Evolutionary conservation across 2,797 vertebrate genomes (phyloP), one percentile per base, ranked within the genome.

Genomic region (Brachymystax lenok): DNA sequence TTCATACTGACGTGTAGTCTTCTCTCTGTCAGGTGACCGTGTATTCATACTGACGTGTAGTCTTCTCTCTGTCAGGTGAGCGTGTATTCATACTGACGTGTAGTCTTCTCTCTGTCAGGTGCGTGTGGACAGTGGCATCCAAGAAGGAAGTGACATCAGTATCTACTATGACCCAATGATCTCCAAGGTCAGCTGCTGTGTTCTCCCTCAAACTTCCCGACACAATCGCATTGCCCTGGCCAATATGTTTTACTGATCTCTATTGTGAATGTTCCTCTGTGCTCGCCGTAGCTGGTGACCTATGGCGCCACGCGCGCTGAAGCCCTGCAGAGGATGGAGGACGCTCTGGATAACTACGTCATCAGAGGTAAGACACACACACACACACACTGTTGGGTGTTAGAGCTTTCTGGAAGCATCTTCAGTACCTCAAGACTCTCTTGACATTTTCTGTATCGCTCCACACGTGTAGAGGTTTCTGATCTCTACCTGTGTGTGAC

Each of bases 91-190:
- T 16, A 16, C 0, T 52, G 54, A 17, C 54, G 12, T 40, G 35
- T 40, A 2, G 6, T 21, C 21, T 67, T 6, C 83, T 86, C 77
- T 73, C 80, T 86, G 72, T 16, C 89, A 98, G 98, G 98, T 99
- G 1, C 96, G 97, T 69, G 95, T 99, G 72, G 98, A 99, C 91
- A 99, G 98, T 52, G 97, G 98, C 52, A 96, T 99, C 89, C 94
- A 98, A 75, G 97, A 99, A 90, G 98, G 98, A 93, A 99, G 98
- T 91, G 97, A 99, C 83, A 98, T 99, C 92, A 99, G 97, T 90
- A 99, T 99, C 91, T 99, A 98, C 90, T 99, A 99, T 84, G 98
- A 99, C 83, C 98, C 98, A 67, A 99, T 99, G 98, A 99, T 99
- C 90, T 99, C 98, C 56, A 99, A 99, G 96, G 98, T 99, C 83